Evolutionary conservation across 1,140 invertebrate species (phyloP), one percentile per base, ranked within the genome.

Genomic region (Drosophila orena): DNA sequence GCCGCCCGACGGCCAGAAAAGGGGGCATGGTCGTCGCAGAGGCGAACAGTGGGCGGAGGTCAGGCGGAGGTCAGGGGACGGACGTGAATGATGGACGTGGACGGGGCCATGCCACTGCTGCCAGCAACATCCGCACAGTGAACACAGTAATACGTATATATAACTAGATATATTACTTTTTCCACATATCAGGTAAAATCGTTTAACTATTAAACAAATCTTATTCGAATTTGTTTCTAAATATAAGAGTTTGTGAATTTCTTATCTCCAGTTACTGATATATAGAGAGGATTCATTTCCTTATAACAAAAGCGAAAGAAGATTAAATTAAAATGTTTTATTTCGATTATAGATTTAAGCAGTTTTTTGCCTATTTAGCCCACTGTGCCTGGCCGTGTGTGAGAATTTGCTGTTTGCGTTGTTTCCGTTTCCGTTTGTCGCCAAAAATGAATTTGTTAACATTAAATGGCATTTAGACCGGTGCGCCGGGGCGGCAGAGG

Each of bases 371-470:
- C 27, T n/a, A 6, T 4, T 15, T 1, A 3, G 3, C 30, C 22
- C 37, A 71, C 60, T 71, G 61, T 74, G 2, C 15, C 50, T n/a
- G 42, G 4, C 14, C 27, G 35, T 53, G 66, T 57, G 58, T 54
- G 50, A 24, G 38, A 74, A 37, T 62, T 53, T 74, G 43, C 57
- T 55, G 37, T 64, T 37, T 71, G 75, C 65, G 38, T 72, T 60
- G 59, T 61, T 84, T 79, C 69, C 75, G 65, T 75, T 71, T 85
- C 72, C 77, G 77, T 73, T 86, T 81, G 81, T 86, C 77, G 81
- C 68, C 68, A 77, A 77, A 80, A 81, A 81, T 85, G 78, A 70
- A 78, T 86, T 86, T 86, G 81, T 81, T 85, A 81, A 77, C 81
- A 80, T 77, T 86, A 75, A 85, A 81, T 81, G 81, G 66, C 77